Base-by-base conservation (phyloP, 2,113 vertebrate genomes). In the Trichechus manatus region DNA sequence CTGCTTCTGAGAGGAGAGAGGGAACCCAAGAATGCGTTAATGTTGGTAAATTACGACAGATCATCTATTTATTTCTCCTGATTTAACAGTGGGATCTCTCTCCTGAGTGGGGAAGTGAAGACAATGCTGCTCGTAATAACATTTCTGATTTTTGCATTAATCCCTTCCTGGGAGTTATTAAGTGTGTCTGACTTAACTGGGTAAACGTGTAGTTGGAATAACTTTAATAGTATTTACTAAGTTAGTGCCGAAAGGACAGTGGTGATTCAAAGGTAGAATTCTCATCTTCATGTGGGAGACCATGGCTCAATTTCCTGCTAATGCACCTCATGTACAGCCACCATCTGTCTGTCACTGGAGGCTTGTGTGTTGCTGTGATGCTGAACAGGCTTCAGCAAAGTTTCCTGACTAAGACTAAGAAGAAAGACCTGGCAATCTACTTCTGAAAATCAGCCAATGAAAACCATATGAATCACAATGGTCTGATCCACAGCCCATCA, bases 171-270 rank as follows among this genome's bases (percentile, higher is more conserved):
- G 64, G 10, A 29, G 27, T 95, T 87, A 27, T 82, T 92, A 81
- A 94, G 14, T 44, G 9, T 13, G 29, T 29, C 7, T 61, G 68
- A 83, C 90, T 92, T 70, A 36, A n/a, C 17, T 1, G 44, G 79
- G 19, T 70, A 85, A 61, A 68, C 9, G 64, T 59, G 31, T 6
- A 29, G 33, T 50, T 33, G 47, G 66, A 88, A 68, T 63, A 50
- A 95, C 15, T 80, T 84, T 56, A 74, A 79, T 13, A 91, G 39
- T 44, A 89, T 85, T 92, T 86, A 27, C 47, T 56, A 61, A 90
- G 42, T 33, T 87, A 87, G 78, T 42, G 47, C 63, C 19, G 7
- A 64, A 9, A 64, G 27, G 23, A 5, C 22, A 61, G 59, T 20
- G 59, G 59, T 61, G 59, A 6, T 19, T 61, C 22, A 61, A 20